Evolutionary conservation across 2,113 vertebrate genomes (phyloP).

Genomic region (Rallus limicola): DNA sequence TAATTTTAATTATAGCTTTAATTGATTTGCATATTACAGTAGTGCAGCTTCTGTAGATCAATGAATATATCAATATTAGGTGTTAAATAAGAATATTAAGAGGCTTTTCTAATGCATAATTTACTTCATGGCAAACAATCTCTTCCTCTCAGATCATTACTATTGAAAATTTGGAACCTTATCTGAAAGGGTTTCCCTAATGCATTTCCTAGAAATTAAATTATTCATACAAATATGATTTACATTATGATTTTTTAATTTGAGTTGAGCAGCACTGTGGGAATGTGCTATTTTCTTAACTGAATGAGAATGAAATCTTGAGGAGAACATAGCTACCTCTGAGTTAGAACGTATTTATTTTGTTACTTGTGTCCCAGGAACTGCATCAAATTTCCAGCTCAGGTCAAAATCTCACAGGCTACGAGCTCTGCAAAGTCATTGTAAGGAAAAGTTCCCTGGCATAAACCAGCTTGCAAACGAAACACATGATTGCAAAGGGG

Average conservation of each 20-base stretch:
- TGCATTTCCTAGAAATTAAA: constrained; percentile 44
- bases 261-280: constrained; percentile 11
- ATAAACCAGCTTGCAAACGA: not conserved
- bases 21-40: constrained; percentile 25
- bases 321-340: not conserved
- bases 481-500: not conserved
- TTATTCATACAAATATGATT: constrained; percentile 50
- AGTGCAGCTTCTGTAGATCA: not conserved
- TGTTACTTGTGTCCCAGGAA: not conserved
- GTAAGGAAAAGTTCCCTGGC: not conserved
- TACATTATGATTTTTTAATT: constrained; percentile 43
- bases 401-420: not conserved
- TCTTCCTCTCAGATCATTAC: constrained; percentile 39
- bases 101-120: constrained; percentile 20
- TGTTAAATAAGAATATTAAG: constrained; percentile 51
- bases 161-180: constrained; percentile 35
- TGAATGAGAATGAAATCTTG: not conserved
- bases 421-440: not conserved
- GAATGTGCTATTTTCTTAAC: constrained; percentile 28
- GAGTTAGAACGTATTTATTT: not conserved
- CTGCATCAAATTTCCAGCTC: not conserved
- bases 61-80: constrained; percentile 32
- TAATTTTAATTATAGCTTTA: constrained; percentile 18
- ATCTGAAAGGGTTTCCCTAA: constrained; percentile 39
- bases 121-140: constrained; percentile 39